Percentiles rank a stretch among this genome's conserved stretches.
These are phyloP conservation scores for Chaetura pelagica DNA, from an alignment of 2,113 vertebrate species.

Conservation along the genomic window DNA sequence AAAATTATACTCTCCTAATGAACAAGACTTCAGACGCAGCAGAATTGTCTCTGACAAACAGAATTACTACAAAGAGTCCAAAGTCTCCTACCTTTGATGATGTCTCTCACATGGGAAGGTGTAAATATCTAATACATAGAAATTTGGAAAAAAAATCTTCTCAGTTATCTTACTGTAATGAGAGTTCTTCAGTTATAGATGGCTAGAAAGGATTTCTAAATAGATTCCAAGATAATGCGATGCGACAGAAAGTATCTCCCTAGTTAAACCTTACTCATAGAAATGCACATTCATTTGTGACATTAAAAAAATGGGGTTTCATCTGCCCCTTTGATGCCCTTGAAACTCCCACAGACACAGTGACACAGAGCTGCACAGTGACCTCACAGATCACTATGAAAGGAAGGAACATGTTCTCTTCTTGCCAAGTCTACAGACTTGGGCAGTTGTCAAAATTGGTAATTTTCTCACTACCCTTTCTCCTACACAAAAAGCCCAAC, in stretches of 20 bases:
- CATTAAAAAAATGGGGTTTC: neutral
- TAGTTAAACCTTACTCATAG: neutral
- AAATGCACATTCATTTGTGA: neutral
- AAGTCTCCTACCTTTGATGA: neutral
- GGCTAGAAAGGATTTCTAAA: neutral
- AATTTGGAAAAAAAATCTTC: neutral
- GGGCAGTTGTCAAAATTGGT: neutral
- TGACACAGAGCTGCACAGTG: neutral
- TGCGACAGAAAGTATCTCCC: neutral
- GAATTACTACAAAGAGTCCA: neutral
- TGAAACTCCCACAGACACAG: accelerated
- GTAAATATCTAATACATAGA: neutral
- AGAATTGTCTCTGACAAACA: neutral
- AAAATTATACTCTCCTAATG: neutral
- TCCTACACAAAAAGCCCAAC: neutral
- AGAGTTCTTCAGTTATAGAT: neutral
- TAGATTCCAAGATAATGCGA: neutral
- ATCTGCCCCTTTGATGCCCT: neutral
- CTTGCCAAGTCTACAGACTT: neutral
- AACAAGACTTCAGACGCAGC: neutral
- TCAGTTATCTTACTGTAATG: neutral
- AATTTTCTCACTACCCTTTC: neutral
- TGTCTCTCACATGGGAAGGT: neutral
- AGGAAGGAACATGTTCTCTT: neutral
- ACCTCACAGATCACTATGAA: neutral